Conservation (phyloP, 2,888 invertebrate species). For the Cartodere bifasciata region DNA sequence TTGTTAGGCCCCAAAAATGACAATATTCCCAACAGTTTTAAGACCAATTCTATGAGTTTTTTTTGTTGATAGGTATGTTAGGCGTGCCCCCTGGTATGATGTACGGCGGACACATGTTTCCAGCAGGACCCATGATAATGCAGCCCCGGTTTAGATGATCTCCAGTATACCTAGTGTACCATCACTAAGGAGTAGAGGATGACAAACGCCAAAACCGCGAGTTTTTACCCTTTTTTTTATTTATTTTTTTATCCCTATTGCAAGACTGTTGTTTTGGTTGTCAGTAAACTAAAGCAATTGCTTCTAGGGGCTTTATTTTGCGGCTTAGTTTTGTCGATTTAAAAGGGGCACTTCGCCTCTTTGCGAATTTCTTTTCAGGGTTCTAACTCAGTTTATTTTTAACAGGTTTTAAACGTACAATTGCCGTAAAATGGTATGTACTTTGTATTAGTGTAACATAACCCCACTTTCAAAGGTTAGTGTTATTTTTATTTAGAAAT, state of each 20-base stretch:
- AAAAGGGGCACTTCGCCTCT: not conserved
- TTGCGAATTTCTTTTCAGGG: slow-evolving; percentile 5
- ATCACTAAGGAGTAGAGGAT: too few relatives aligned
- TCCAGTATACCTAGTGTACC: slow-evolving; percentile 46
- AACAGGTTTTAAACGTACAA: slow-evolving; percentile 27
- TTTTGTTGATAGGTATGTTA: slow-evolving; percentile 35
- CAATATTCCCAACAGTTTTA: slow-evolving; percentile 18
- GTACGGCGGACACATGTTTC: slow-evolving; percentile 36
- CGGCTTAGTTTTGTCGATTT: not conserved
- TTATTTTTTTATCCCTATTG: slow-evolving; percentile 9
- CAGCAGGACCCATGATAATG: slow-evolving; percentile 44
- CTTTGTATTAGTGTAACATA: slow-evolving; percentile 12
- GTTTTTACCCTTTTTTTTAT: slow-evolving; percentile 22
- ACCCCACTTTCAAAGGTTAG: slow-evolving; percentile 20
- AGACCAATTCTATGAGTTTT: slow-evolving; percentile 6
- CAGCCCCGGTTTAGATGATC: slow-evolving; percentile 83
- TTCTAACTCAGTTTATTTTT: slow-evolving; percentile 25
- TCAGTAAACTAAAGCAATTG: slow-evolving; percentile 1
- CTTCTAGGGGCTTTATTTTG: not conserved
- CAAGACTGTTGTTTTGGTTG: not conserved
- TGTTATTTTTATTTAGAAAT: slow-evolving; percentile 18
- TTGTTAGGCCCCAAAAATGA: slow-evolving; percentile 16
- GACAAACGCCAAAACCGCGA: too few relatives aligned
- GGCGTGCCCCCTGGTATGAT: slow-evolving; percentile 37
- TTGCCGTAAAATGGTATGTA: slow-evolving; percentile 26